phyloP scores from a whole-genome alignment of 2,888 invertebrate species.

The Hirudinaria manillensis region DNA sequence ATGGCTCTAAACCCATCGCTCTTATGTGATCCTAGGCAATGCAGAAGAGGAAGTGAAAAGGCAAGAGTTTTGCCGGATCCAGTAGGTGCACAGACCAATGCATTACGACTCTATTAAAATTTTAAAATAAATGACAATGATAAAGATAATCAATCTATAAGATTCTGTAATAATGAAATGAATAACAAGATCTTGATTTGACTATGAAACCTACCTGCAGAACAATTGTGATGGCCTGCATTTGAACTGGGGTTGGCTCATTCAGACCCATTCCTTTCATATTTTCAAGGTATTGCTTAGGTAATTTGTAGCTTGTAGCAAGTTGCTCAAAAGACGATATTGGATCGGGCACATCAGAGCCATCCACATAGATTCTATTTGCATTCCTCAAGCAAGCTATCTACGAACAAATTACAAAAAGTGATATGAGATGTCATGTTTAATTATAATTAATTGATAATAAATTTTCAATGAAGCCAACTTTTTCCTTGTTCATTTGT shows the following conservation, averaged over 20 bases:
- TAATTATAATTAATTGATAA: not conserved
- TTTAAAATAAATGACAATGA: not conserved
- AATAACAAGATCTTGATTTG: too few species aligned
- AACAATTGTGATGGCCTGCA: constrained; percentile 86
- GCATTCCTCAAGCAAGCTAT: constrained; percentile 68
- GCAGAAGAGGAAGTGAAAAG: constrained; percentile 80
- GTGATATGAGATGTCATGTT: too few species aligned
- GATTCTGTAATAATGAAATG: not conserved
- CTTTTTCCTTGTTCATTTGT: constrained; percentile 29
- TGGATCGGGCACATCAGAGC: constrained; percentile 73
- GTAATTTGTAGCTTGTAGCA: constrained; percentile 59
- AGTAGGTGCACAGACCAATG: constrained; percentile 91
- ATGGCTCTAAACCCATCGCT: constrained; percentile 68
- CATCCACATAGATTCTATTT: constrained; percentile 71
- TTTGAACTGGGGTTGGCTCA: constrained; percentile 55
- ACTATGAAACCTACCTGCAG: constrained; percentile 53
- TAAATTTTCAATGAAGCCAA: not conserved
- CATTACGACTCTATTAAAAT: constrained; percentile 62
- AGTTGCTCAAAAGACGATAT: constrained; percentile 64
- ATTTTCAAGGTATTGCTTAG: constrained; percentile 64
- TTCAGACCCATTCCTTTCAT: constrained; percentile 56
- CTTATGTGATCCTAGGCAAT: constrained; percentile 65
- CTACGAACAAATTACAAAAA: constrained; percentile 53
- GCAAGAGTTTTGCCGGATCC: constrained; percentile 96
- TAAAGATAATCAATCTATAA: not conserved